Percentiles rank a stretch among this genome's conserved stretches.
Evolutionary conservation across 2,113 vertebrate genomes (phyloP).

Genomic region (Pachyramphus minor): DNA sequence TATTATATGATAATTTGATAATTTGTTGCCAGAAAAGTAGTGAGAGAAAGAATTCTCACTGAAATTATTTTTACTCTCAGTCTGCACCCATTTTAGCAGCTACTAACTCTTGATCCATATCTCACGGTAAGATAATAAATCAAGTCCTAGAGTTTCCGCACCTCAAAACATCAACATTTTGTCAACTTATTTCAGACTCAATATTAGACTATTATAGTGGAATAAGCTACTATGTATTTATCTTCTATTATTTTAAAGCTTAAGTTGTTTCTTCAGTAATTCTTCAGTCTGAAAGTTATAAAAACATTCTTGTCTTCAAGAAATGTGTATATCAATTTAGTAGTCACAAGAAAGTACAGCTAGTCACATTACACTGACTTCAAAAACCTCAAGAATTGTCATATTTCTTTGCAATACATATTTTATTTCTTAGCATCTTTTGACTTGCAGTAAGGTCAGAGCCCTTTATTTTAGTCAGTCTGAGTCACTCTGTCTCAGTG

Average conservation of each 20-base stretch:
- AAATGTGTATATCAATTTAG: background rate
- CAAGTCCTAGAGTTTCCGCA: background rate
- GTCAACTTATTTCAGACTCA: background rate
- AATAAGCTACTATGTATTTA: background rate
- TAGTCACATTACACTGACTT: background rate
- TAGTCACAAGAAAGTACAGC: background rate
- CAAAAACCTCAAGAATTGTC: background rate
- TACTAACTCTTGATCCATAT: background rate
- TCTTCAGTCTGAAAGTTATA: background rate
- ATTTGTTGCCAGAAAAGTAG: background rate
- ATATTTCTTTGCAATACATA: background rate
- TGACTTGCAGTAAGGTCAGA: background rate
- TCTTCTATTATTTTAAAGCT: background rate
- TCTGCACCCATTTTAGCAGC: background rate
- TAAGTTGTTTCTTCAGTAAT: background rate
- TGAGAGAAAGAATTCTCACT: background rate
- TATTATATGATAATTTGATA: background rate
- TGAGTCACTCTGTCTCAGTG: background rate
- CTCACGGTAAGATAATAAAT: background rate
- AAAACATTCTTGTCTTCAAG: background rate
- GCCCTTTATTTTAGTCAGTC: background rate
- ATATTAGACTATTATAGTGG: background rate
- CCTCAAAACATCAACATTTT: background rate
- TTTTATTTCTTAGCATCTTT: background rate
- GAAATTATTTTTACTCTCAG: conserved; percentile 2